These are phyloP conservation scores for Otolemur garnettii DNA, from an alignment of 2,113 vertebrate genomes.

Conservation along the genomic window DNA sequence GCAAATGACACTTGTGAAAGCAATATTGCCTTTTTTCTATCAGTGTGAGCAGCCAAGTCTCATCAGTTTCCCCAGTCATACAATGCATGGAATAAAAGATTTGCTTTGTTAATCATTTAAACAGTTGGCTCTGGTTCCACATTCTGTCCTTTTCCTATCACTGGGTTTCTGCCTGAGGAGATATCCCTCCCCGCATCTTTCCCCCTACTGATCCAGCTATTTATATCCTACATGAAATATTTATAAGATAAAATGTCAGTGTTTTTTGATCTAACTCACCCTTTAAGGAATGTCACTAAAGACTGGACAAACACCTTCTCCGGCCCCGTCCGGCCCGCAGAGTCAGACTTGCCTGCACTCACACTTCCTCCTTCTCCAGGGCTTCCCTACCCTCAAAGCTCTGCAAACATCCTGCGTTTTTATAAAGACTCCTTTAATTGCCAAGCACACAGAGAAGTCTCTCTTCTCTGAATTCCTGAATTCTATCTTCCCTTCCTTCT, in stretches of 20 bases:
- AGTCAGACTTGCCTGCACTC: not conserved
- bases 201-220: not conserved
- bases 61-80: not conserved
- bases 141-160: slow-evolving; percentile 39
- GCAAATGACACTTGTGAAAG: slow-evolving; percentile 46
- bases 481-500: not conserved
- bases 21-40: slow-evolving; percentile 2
- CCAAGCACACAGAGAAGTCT: not conserved
- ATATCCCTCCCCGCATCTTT: not conserved
- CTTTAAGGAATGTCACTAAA: slow-evolving; percentile 28
- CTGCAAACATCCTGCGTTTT: slow-evolving; percentile 30
- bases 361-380: not conserved
- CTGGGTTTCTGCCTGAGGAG: slow-evolving; percentile 20
- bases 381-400: slow-evolving; percentile 1
- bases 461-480: slow-evolving; percentile 44
- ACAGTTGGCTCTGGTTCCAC: not conserved
- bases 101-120: slow-evolving; percentile 64
- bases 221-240: slow-evolving; percentile 66
- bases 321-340: not conserved
- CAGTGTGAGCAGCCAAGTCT: not conserved
- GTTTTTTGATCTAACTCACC: not conserved
- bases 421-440: not conserved
- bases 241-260: slow-evolving; percentile 69
- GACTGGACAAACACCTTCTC: slow-evolving; percentile 14
- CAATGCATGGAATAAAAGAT: slow-evolving; percentile 22